phyloP scores from a whole-genome alignment of 2,113 vertebrate genomes.

The Danio rerio region DNA sequence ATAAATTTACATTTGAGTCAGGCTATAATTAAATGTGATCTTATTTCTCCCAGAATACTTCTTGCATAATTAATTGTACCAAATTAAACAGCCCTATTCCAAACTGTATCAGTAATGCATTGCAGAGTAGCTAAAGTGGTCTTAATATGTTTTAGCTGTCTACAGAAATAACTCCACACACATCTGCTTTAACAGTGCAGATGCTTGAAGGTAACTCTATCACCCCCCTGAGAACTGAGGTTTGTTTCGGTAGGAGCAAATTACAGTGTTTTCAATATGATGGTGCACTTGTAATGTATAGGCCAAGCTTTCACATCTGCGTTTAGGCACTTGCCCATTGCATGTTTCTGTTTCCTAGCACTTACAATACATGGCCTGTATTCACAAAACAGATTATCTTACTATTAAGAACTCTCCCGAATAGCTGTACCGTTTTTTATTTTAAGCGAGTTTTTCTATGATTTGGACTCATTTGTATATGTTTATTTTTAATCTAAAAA shows the following conservation, averaged over 20 bases:
- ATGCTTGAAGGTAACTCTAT: conserved; percentile 9
- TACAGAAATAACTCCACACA: not conserved
- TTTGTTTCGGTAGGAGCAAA: not conserved
- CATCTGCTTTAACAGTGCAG: conserved; percentile 10
- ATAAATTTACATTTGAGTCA: no score
- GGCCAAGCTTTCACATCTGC: not conserved
- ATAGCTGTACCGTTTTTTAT: no score
- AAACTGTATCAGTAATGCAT: not conserved
- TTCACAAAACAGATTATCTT: no score
- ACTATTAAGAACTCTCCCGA: no score
- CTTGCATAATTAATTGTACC: not conserved
- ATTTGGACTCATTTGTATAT: no score
- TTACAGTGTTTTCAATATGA: not conserved
- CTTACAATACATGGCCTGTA: conserved; percentile 58
- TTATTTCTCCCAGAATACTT: not conserved
- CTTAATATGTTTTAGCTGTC: not conserved
- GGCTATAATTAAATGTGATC: not conserved
- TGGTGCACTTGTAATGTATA: not conserved
- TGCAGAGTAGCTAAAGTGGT: not conserved
- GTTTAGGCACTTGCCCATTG: conserved; percentile 1
- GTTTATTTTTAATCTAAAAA: no score
- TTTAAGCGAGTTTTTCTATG: no score
- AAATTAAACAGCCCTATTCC: not conserved
- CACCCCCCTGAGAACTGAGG: conserved; percentile 1
- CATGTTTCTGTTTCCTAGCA: conserved; percentile 16